phyloP scores from a whole-genome alignment of 2,888 invertebrate genomes.

The Didymodactylos carnosus region DNA sequence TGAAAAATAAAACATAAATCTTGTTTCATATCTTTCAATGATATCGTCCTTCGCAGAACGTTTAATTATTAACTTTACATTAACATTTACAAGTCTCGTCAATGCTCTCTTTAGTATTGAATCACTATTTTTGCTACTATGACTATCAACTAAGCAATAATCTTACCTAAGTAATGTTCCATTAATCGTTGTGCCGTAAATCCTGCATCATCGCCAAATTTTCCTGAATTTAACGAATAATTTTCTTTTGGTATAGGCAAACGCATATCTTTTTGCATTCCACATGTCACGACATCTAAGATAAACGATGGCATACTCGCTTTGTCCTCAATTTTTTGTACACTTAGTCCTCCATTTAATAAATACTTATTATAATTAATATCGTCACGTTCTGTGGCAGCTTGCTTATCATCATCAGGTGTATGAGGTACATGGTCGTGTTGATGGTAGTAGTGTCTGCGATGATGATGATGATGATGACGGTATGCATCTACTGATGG shows the following conservation, averaged over 20 bases:
- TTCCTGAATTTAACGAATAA: background rate
- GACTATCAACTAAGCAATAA: background rate
- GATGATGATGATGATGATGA: background rate
- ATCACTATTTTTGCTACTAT: no score
- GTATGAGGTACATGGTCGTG: background rate
- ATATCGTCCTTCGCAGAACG: no score
- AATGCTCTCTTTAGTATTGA: no score
- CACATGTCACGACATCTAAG: background rate
- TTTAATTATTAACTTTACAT: no score
- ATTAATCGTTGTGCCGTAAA: background rate
- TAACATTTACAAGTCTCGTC: no score
- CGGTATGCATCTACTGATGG: background rate
- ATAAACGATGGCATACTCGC: background rate
- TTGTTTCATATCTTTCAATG: no score
- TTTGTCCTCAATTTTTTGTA: background rate
- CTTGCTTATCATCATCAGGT: no score
- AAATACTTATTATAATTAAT: no score
- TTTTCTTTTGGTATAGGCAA: conserved; percentile 6
- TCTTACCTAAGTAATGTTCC: background rate
- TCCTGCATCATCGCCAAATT: conserved; percentile 13
- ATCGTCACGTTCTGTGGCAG: no score
- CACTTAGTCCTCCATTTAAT: no score
- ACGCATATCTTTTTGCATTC: conserved; percentile 2
- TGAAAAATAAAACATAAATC: background rate
- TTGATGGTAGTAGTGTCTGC: background rate